Base-by-base conservation (phyloP, 2,113 vertebrate species). In the Paradisaea rubra region DNA sequence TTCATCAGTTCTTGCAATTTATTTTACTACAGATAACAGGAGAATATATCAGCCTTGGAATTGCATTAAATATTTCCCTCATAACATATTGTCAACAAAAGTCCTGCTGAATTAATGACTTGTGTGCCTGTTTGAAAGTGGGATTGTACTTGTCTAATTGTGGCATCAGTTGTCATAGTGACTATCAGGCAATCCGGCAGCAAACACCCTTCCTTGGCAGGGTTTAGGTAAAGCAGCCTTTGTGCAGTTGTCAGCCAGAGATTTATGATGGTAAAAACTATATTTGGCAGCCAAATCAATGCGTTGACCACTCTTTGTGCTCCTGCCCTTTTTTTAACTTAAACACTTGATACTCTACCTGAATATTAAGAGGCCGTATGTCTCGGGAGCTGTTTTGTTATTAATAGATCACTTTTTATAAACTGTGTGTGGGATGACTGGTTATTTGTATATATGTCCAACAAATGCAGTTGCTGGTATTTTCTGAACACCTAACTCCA, bases 131-230 rank as follows among this genome's bases (percentile, higher is more conserved):
- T 98, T 98, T 98, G 98, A 98, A 99, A 98, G 98, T 98, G 91
- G 99, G 98, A 99, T 99, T 98, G 98, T 98, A 98, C 98, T 98
- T 98, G 98, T 99, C 98, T 99, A 99, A 99, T 99, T 99, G 99
- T 99, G 98, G 98, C 97, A 98, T 98, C 97, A 94, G 98, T 99
- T 98, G 98, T 98, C 99, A 99, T 99, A 98, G 99, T 96, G 97
- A 99, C 98, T 99, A 99, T 99, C 99, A 97, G 96, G 98, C 98
- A 98, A 98, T 99, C 98, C 93, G 97, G 97, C 98, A 98, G 98
- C 98, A 98, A 98, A 98, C 98, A 98, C 98, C 98, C 98, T 98
- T 98, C 98, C 98, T 99, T 99, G 98, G 98, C 98, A 98, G 98
- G 97, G 97, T 99, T 98, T 98, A 98, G 98, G 98, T 98, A 98